A percentile compares a stretch with the other conserved stretches of the same genome.
phyloP scores from a whole-genome alignment of 2,797 vertebrate species.

The Trematomus bernacchii region DNA sequence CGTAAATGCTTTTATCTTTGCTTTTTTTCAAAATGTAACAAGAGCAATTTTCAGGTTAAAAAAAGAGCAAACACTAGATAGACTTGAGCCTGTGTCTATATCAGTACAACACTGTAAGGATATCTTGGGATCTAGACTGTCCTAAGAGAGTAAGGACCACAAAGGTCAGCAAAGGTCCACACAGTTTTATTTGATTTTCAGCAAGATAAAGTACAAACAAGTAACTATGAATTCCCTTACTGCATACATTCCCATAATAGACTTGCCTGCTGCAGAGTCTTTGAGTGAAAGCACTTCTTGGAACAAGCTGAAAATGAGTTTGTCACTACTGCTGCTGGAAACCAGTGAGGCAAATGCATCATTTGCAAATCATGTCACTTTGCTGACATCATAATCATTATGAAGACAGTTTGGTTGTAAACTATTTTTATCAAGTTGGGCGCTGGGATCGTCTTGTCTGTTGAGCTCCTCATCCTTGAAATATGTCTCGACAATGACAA shows the following conservation, averaged over 20 bases:
- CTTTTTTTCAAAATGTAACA: conserved; percentile 3
- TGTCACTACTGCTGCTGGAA: conserved; percentile 45
- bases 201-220: not conserved
- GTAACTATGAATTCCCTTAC: not conserved
- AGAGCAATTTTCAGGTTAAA: not conserved
- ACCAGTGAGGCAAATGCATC: conserved; percentile 53
- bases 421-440: conserved; percentile 73
- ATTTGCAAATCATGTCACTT: conserved; percentile 59
- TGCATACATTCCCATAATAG: conserved; percentile 3
- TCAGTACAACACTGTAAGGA: not conserved
- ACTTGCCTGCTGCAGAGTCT: conserved; percentile 7
- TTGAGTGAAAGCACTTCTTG: not conserved
- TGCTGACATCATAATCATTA: conserved; percentile 63
- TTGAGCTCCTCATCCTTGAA: conserved; percentile 68
- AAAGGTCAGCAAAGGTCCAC: conserved; percentile 10
- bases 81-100: not conserved
- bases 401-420: conserved; percentile 56
- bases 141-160: not conserved
- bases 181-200: not conserved
- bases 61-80: not conserved
- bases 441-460: conserved; percentile 61
- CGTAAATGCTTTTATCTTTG: not conserved
- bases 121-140: conserved; percentile 3
- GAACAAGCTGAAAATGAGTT: conserved; percentile 20
- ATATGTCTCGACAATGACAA: conserved; percentile 78